Base-by-base conservation (phyloP, 2,888 invertebrate genomes). In the Hemaris fuciformis region DNA sequence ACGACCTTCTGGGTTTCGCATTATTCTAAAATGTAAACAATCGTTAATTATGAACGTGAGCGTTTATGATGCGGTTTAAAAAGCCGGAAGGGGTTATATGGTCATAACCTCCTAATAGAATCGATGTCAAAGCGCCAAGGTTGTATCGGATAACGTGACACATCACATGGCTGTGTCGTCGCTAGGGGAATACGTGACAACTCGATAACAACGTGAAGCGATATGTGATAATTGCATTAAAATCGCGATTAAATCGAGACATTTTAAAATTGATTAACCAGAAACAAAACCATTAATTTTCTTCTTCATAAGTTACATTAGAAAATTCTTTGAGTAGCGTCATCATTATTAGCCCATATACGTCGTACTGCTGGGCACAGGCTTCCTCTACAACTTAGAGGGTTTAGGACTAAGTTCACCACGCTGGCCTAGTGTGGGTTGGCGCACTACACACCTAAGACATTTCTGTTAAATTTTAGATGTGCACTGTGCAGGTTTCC, bases 31-130 rank as follows among this genome's bases (percentile, higher is more conserved):
- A 31, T 18, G 31, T 53, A 53, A 53, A 53, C 31, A 18, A 18
- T 15, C 27, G 15, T 2, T 45, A 45, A 48, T 48, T 27, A 27
- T 48, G n/a, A 48, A 48, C 53, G 31, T 53, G 18, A 27, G 31
- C 15, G 27, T 53, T 48, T 48, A 53, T 53, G 53, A 53, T 53
- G 53, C 18, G 53, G 53, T 53, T 53, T 31, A n/a, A 18, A 53
- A 53, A 31, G 18, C 18, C 8, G 31, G 53, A 53, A 20, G 31
- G 27, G 10, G 20, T 20, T 18, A 18, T 13, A 13, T 23, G 25
- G 46, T 6, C 46, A n/a, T 46, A 46, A 25, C 53, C 18, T 27
- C 27, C 31, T 18, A 10, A 3, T 10, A n/a, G 31, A 53, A 53
- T 53, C 53, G 27, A 53, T 53, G 31, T 53, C 53, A 31, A 27